Base-by-base conservation (phyloP, 2,797 vertebrate genomes). In the Tachyglossus aculeatus region DNA sequence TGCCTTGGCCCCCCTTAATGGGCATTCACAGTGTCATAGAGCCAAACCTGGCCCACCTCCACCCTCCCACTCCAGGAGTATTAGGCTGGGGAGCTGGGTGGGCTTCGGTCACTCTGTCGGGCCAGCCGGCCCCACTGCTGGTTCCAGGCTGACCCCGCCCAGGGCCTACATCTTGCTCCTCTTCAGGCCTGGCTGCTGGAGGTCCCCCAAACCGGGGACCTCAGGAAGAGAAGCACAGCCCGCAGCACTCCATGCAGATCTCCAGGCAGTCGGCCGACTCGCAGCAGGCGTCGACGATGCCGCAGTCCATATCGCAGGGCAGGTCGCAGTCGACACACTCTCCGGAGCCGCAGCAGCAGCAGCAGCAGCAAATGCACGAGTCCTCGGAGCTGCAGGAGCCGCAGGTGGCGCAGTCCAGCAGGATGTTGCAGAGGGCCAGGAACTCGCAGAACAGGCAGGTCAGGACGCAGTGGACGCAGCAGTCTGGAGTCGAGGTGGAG, bases 221-320 rank as follows among this genome's bases (percentile, higher is more conserved):
- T 98, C 95, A 99, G 82, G 97, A 98, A 82, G 96, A 98, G 92
- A 99, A 99, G 90, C 98, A 99, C 69, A 99, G 96, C 63, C 97
- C 97, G 9, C 97, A 99, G 91, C 97, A 99, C 92, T 99, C 98
- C 97, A 99, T 99, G 87, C 98, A 99, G 92, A 99, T 99, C 94
- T 99, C 98, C 81, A 99, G 93, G 91, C 98, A 99, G 94, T 99
- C 97, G 3, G 97, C 97, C 0, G 97, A 99, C 94, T 99, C 98
- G 53, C 98, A 99, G 94, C 98, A 99, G 76, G 98, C 97, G 38
- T 99, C 98, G 39, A 99, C 95, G 92, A 99, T 99, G 90, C 98
- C 97, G 53, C 98, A 99, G 95, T 99, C 98, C 94, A 98, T 96
- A 93, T 97, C 97, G 60, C 98, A 99, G 74, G 98, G 97, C 86